Percentiles rank a stretch among this genome's conserved stretches.
Evolutionary conservation across 2,797 vertebrate species (phyloP).

Genomic region (Manis pentadactyla): DNA sequence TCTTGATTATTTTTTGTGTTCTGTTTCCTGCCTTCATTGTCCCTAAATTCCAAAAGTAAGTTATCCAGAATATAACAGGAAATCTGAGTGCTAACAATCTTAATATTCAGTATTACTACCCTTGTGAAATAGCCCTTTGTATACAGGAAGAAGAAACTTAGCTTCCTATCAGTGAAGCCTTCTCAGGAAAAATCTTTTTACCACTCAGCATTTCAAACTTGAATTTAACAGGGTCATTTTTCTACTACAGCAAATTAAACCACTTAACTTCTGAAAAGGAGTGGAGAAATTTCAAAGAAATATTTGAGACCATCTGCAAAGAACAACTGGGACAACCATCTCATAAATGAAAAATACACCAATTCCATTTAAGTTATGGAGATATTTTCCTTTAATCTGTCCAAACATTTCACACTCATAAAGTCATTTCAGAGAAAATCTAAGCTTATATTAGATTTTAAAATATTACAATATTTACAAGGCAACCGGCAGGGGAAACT

Average conservation of each 20-base stretch:
- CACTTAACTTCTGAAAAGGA: conserved; percentile 60
- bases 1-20: conserved; percentile 25
- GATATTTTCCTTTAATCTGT: conserved; percentile 67
- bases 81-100: not conserved
- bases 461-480: conserved; percentile 69
- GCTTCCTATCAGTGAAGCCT: conserved; percentile 39
- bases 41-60: conserved; percentile 47
- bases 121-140: conserved; percentile 24
- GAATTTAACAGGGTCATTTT: conserved; percentile 62
- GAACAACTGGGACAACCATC: conserved; percentile 65
- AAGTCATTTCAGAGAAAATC: conserved; percentile 70
- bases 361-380: conserved; percentile 58
- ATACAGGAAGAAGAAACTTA: not conserved
- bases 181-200: conserved; percentile 64
- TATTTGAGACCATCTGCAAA: conserved; percentile 74
- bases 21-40: conserved; percentile 8
- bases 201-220: conserved; percentile 57
- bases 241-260: conserved; percentile 62
- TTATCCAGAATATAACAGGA: conserved; percentile 6
- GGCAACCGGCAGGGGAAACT: not conserved
- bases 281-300: conserved; percentile 74
- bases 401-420: conserved; percentile 62
- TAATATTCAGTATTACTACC: not conserved
- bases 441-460: conserved; percentile 53
- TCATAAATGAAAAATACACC: conserved; percentile 58